phyloP scores from a whole-genome alignment of 2,888 invertebrate species.

The Pedicia rivosa region DNA sequence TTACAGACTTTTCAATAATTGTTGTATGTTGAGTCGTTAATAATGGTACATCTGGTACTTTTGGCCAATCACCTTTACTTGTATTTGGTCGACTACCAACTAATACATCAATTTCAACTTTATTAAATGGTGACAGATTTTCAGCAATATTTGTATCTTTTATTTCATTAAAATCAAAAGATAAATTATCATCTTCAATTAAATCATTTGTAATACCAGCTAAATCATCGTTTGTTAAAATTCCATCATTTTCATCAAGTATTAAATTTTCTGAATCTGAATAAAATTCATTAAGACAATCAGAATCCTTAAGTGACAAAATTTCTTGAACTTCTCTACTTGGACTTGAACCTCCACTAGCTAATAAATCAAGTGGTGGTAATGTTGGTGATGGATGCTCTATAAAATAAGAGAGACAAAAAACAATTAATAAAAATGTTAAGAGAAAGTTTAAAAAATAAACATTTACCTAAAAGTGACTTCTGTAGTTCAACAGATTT shows the following conservation, averaged over 20 bases:
- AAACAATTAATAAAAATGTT: too few species aligned
- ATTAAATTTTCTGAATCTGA: conserved; percentile 6
- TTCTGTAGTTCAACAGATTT: conserved; percentile 13
- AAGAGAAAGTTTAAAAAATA: too few species aligned
- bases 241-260: conserved; percentile 8
- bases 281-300: conserved; percentile 9
- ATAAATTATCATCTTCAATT: too few species aligned
- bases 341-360: conserved; percentile 77
- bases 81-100: neutral
- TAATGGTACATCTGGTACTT: conserved; percentile 20
- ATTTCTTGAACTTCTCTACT: conserved; percentile 83
- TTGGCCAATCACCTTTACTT: conserved; percentile 18
- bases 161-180: too few species aligned
- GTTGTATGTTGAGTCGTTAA: conserved; percentile 24
- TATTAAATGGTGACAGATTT: neutral
- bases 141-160: neutral
- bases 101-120: neutral
- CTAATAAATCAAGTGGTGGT: conserved; percentile 22
- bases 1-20: conserved; percentile 13
- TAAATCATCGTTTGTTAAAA: neutral
- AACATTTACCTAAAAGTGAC: too few species aligned
- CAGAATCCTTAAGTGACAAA: conserved; percentile 46
- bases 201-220: neutral
- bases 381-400: neutral
- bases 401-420: too few species aligned